A percentile compares a stretch with the other conserved stretches of the same genome.
These are phyloP conservation scores for Halyomorpha halys DNA, from an alignment of 1,140 invertebrate genomes.

Conservation along the genomic window DNA sequence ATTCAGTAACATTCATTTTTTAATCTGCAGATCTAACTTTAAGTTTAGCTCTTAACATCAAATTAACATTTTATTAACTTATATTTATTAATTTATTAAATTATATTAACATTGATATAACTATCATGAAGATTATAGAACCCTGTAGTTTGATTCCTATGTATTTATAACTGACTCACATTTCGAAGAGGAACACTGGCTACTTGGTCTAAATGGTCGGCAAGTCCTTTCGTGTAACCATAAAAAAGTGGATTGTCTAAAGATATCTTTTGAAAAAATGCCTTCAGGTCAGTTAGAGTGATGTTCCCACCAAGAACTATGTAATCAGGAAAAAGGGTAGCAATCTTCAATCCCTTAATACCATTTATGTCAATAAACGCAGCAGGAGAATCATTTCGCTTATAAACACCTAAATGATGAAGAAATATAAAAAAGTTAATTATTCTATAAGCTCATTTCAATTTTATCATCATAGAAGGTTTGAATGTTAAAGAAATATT, in stretches of 20 bases:
- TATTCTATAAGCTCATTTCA: too few species aligned
- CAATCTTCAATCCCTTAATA: constrained; percentile 48
- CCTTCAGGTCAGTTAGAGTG: constrained; percentile 50
- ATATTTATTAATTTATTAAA: too few species aligned
- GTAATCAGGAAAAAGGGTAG: constrained; percentile 38
- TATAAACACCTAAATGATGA: constrained; percentile 46
- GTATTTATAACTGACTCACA: constrained; percentile 39
- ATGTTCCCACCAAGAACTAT: constrained; percentile 53
- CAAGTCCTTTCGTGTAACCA: constrained; percentile 38
- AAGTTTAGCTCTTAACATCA: too few species aligned
- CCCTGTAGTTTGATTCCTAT: too few species aligned
- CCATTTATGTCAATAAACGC: constrained; percentile 61
- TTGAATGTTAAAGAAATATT: too few species aligned
- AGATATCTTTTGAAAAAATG: constrained; percentile 44
- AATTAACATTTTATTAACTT: too few species aligned
- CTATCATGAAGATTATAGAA: too few species aligned
- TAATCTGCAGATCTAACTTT: too few species aligned
- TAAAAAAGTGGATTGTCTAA: constrained; percentile 38
- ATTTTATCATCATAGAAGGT: too few species aligned
- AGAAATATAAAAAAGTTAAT: too few species aligned
- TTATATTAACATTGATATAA: too few species aligned
- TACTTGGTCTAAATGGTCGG: constrained; percentile 54
- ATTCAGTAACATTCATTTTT: too few species aligned
- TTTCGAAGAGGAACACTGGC: constrained; percentile 61
- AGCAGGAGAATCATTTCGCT: constrained; percentile 37